Evolutionary conservation across 2,888 invertebrate genomes (phyloP), one percentile per base, ranked within the genome.

Genomic region (Synergus japonicus): DNA sequence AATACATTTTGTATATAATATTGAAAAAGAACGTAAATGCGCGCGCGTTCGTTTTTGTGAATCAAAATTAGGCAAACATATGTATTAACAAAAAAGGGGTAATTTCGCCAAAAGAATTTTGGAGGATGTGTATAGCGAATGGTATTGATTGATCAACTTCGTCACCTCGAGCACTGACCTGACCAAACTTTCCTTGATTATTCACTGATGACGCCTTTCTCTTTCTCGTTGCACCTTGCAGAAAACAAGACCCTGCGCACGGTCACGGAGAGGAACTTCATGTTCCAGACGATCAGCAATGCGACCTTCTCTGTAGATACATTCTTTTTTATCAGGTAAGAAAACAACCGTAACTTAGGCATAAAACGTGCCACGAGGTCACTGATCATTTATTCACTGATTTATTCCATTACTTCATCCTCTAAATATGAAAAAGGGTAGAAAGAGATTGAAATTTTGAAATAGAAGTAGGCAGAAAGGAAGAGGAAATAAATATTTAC

Each of bases 231-330:
- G 80, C 58, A 66, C 78, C 78, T 96, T 96, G 94, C 96, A 86
- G 97, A 97, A 91, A 97, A 97, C 89, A 95, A 97, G 93, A 95
- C 94, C 60, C 93, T 95, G 90, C 93, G 97, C 76, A 94, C 94
- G 1, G 94, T 96, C 83, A 96, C 95, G 0, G 97, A 97, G 91
- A 94, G 96, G 79, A 95, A 95, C 86, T 95, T 96, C 90, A 93
- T 95, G 92, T 97, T 96, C 92, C 97, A 97, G 91, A 95, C 96
- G 0, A 95, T 97, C 80, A 96, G 96, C 80, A 97, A 97, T 91
- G 97, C 97, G 0, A 96, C 96, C 8, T 97, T 96, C 90, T 96
- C 97, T 73, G 97, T 97, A 65, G 97, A 97, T 89, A 96, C 96
- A 7, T 97, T 97, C 93, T 97, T 97, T 93, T 97, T 96, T 87